phyloP scores from a whole-genome alignment of 2,113 vertebrate genomes.

The Lagopus muta region DNA sequence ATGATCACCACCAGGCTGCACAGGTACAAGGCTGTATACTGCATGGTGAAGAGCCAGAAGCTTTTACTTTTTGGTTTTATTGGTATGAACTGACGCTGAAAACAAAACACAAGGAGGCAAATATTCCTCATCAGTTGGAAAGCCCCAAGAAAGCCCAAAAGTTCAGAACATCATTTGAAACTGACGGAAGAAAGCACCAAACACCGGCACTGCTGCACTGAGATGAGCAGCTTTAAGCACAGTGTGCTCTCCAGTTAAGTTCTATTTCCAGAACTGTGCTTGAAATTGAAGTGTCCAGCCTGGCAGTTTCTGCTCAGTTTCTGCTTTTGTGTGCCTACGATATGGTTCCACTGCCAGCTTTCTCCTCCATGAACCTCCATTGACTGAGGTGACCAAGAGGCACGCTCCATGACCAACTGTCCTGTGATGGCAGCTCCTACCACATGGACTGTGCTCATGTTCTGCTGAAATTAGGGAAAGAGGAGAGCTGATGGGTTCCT shows the following conservation, averaged over 20 bases:
- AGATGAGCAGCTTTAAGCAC: not conserved
- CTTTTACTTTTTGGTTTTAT: constrained; percentile 84
- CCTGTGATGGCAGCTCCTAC: not conserved
- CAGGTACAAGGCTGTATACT: constrained; percentile 90
- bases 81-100: constrained; percentile 90
- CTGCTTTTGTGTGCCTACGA: not conserved
- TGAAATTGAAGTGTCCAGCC: not conserved
- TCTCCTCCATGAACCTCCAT: fast-evolving
- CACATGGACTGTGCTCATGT: not conserved
- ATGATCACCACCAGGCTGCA: constrained; percentile 90
- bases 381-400: fast-evolving
- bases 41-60: constrained; percentile 90
- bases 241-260: not conserved
- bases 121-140: not conserved
- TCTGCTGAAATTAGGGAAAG: not conserved
- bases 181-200: not conserved
- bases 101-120: constrained; percentile 18
- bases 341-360: not conserved
- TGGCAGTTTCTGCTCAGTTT: not conserved
- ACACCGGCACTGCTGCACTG: not conserved
- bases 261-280: not conserved
- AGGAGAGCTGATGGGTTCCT: not conserved
- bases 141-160: not conserved
- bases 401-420: not conserved
- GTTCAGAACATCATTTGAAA: not conserved